Evolutionary conservation across 1,140 invertebrate species (phyloP), one percentile per base, ranked within the genome.

Genomic region (Doryteuthis pealeii): DNA sequence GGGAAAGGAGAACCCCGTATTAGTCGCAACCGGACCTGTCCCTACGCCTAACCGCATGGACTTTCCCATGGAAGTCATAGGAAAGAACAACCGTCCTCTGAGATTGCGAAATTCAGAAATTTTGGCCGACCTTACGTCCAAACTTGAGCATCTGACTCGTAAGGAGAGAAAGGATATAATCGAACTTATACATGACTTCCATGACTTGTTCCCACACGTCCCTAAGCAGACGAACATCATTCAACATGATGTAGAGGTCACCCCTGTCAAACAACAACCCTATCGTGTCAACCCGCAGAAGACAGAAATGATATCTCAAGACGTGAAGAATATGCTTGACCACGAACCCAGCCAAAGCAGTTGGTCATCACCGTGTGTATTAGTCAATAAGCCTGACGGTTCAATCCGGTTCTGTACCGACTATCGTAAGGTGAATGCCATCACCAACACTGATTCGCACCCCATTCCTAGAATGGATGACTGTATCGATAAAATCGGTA

Each of bases 251-350:
- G 40, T 73, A 14, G 67, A 70, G 49, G 54, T 65, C 43, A 32
- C 12, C n/a, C 45, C 66, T 67, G 33, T 79, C 3, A 81, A 78
- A 76, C 75, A 81, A 58, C 78, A 78, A 54, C 76, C 75, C 1
- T 77, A 81, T 45, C 72, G 75, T 30, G 49, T 78, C 32, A 76
- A 79, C 70, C 74, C 74, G 26, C 1, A 83, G 72, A 89, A 89
- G 81, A 83, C 76, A 32, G 74, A 87, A 71, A 87, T 89, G 76
- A 81, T 81, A 26, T 73, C 81, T 45, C 70, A 72, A 28, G 80
- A 88, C 74, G 66, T 89, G 1, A 72, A 80, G 30, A 89, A 74
- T 33, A 67, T 80, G 74, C 71, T 75, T 18, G 74, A 79, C 26
- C 66, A 77, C 65, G 74, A 80, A 74, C 74, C 67, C 15, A 76